Percentiles rank a stretch among this genome's conserved stretches.
Evolutionary conservation across 2,797 vertebrate genomes (phyloP).

Genomic region (Alosa sapidissima): DNA sequence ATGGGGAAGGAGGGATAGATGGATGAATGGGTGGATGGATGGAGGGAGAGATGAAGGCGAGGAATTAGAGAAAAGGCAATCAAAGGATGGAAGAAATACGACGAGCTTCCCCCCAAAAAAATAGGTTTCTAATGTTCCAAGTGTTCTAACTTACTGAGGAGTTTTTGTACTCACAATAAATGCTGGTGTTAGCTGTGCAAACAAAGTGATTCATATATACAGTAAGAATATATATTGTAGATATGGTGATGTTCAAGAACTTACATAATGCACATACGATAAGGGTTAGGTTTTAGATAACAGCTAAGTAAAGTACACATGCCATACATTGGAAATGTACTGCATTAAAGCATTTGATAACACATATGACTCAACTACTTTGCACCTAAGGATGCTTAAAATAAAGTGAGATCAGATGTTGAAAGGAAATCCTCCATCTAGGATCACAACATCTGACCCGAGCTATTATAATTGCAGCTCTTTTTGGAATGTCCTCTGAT

Average conservation of each 20-base stretch:
- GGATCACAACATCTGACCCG: neutral
- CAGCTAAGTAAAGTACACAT: neutral
- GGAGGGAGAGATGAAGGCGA: neutral
- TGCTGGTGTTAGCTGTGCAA: neutral
- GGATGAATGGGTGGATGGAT: conserved; percentile 17
- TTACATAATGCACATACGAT: neutral
- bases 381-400: neutral
- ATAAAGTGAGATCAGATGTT: neutral
- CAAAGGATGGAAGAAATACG: conserved; percentile 12
- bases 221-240: neutral
- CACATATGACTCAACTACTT: neutral
- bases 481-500: neutral
- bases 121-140: neutral
- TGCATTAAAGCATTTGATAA: neutral
- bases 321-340: neutral
- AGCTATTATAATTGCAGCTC: neutral
- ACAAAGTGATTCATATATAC: neutral
- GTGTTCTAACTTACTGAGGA: neutral
- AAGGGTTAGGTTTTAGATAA: neutral
- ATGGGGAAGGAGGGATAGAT: conserved; percentile 17
- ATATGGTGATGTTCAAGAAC: neutral
- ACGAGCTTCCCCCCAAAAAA: neutral
- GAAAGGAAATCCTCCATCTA: neutral
- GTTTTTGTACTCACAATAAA: neutral
- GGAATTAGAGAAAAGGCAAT: neutral